Evolutionary conservation across 2,888 invertebrate species (phyloP), one percentile per base, ranked within the genome.

Genomic region (Acrobeloides nanus): DNA sequence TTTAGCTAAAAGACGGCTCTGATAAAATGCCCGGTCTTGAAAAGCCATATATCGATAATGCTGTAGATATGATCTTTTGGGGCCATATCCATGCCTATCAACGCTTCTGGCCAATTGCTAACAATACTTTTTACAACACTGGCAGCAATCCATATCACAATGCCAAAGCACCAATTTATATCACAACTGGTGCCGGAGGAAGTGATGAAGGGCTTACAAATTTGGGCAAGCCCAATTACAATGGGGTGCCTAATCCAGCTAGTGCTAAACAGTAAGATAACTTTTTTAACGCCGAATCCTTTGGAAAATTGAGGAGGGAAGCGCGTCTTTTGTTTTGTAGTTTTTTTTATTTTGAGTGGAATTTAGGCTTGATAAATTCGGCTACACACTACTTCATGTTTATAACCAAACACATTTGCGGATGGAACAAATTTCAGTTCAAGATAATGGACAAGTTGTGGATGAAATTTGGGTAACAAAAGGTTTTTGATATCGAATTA

Each of bases 1-100:
- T 35, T n/a, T 15, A 35, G 35, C 20, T 35, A 2, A 35, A 20
- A 35, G 24, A 35, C 24, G 75, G 75, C 7, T 54, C 70, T 35
- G 58, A 69, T 34, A 57, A 66, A 26, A 59, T 74, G 56, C 64
- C 66, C 18, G 77, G 80, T 3, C 75, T 95, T 55, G 95, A 95
- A 77, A 80, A 86, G 8, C 75, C 93, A 15, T 84, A 93, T 67
- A 83, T 84, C 73, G 79, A 85, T 57, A 83, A 85, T 75, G 88
- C 87, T 39, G 93, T 95, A 24, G 93, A 95, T 78, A 75, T 93
- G 46, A 84, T 84, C 72, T 78, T 95, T 38, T 92, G 90, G 88
- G 93, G 92, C 0, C 95, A 95, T 75, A 92, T 95, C 75, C 93
- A 95, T 77, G 87, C 87, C 27, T 95, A 93, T 75, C 93, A 95